Evolutionary conservation across 2,113 vertebrate species (phyloP), one percentile per base, ranked within the genome.

Genomic region (Gavialis gangeticus): DNA sequence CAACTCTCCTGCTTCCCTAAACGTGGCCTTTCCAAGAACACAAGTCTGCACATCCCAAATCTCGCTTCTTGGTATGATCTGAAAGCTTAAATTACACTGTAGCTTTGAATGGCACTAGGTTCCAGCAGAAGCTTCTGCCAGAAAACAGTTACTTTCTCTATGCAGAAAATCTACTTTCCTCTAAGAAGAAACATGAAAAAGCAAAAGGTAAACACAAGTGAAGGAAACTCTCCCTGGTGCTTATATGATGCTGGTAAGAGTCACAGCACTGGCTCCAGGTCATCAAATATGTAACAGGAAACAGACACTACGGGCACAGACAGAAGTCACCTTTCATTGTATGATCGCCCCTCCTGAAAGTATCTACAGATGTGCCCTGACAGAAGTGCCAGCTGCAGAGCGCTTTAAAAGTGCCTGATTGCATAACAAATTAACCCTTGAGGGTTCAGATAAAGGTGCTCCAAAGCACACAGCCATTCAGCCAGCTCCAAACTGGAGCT

Each of bases 131-230:
- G 21, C 5, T 82, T 56, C 63, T 13, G 56, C 1, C 18, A 64
- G 80, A 13, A 67, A 13, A 9, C 0, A 81, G 64, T 75, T 87
- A 28, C 64, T 6, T 24, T 64, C 27, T 7, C 66, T 15, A 17
- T 18, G 9, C 0, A 0, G 5, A 58, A 6, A 79, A 62, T 10
- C 60, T 78, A 34, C 1, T 69, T 62, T 56, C 7, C 76, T 6
- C 30, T 60, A 63, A 56, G 84, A 91, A n/a, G 12, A 57, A 16
- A 85, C 83, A 0, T n/a, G 6, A 46, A 16, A 28, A 55, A 66
- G 66, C 3, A 1, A 64, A 25, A 0, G 6, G 1, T 2, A 2
- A 22, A 19, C 46, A 30, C 30, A 83, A 89, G 27, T 46, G 15
- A 78, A 63, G 58, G 21, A 46, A 46, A 46, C 46, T 22, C 37